Percentiles rank a stretch among this genome's conserved stretches.
Conservation (phyloP, 2,888 invertebrate genomes). For the Cheilosia soror region DNA sequence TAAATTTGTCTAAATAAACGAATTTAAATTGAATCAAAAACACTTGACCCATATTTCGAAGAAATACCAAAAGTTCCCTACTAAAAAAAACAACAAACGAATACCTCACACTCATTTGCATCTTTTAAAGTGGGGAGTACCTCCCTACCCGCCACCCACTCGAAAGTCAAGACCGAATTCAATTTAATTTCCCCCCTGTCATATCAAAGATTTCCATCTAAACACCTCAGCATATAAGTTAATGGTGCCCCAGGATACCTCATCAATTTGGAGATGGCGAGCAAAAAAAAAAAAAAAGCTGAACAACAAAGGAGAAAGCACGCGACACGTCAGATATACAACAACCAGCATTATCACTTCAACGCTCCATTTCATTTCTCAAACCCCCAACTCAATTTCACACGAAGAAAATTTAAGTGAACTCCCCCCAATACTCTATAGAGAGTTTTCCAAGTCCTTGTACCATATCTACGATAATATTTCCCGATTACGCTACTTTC, state of each 20-base stretch:
- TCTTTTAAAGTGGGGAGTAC: neutral
- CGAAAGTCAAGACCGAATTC: constrained; percentile 37
- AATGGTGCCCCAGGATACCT: constrained; percentile 51
- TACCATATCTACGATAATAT: constrained; percentile 41
- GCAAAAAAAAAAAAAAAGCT: neutral
- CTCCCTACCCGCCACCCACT: neutral
- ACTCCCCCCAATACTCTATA: neutral
- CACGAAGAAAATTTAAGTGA: constrained; percentile 33
- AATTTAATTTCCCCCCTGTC: constrained; percentile 55
- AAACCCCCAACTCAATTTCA: neutral
- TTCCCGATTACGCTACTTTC: constrained; percentile 65
- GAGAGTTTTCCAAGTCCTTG: constrained; percentile 13
- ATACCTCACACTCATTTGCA: neutral
- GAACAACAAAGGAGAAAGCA: constrained; percentile 34
- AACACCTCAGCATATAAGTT: constrained; percentile 54
- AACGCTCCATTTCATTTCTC: constrained; percentile 42
- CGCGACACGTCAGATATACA: constrained; percentile 13
- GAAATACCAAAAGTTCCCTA: too few species aligned
- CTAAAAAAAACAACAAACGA: too few species aligned
- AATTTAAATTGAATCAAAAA: too few species aligned
- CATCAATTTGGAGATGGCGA: constrained; percentile 60
- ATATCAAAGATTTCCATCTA: constrained; percentile 34
- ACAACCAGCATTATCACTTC: constrained; percentile 64
- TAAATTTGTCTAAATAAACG: too few species aligned
- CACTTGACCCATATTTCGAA: too few species aligned